Base-by-base conservation (phyloP, 1,140 invertebrate genomes). In the Eciton burchellii region DNA sequence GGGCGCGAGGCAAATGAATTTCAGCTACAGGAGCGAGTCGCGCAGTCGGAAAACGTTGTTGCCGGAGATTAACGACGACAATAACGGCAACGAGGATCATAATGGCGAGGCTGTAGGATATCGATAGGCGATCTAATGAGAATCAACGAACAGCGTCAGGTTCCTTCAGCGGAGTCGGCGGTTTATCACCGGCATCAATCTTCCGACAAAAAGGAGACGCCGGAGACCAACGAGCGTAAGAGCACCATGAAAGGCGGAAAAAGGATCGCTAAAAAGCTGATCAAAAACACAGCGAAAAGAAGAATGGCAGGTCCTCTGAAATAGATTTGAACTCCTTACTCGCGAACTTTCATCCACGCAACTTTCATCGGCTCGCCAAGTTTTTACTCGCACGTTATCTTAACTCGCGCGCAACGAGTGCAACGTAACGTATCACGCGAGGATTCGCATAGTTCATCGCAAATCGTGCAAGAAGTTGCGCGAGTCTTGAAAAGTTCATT, bases 81-180 rank as follows among this genome's bases (percentile, higher is more conserved):
- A 76, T 76, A 65, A 65, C 26, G 21, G 8, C 63, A 76, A 76
- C 45, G 45, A 76, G 29, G 19, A 65, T 76, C 45, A 65, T 65
- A 65, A 76, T 65, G 19, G 19, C 41, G 9, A 63, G 24, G 49
- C 19, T 47, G 4, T 62, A 65, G 60, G 14, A 63, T 74, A 74
- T 76, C 12, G 59, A 52, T 21, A 35, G n/a, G 21, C 12, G 47
- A 62, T 49, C 24, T 74, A 74, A 65, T 76, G 59, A 76, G 29
- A 41, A 45, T 12, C 14, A 47, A 14, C 16, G 9, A 65, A 65
- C 41, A 4, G 73, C 19, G 16, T 63, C 43, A 52, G 62, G 45
- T 76, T 76, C 4, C 45, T 76, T n/a, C 35, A 35, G 8, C 52
- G 24, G 41, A 47, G n/a, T 74, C 47, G 16, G 57, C 16, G 9